Percentiles rank a stretch among this genome's conserved stretches.
phyloP scores from a whole-genome alignment of 2,797 vertebrate species.

The Margarornis squamiger region DNA sequence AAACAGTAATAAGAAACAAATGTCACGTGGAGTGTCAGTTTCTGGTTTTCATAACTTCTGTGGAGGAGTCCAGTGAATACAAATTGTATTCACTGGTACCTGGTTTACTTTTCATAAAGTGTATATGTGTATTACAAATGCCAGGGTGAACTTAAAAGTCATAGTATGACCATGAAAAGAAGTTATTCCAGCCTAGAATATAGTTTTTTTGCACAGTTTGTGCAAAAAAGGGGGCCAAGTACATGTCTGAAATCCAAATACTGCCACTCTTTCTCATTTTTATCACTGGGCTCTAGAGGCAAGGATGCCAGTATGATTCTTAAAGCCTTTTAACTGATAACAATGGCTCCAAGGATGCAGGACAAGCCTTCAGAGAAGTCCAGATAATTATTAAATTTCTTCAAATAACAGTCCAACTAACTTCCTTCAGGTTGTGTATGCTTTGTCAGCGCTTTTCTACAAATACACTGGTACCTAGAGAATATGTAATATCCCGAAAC shows the following conservation, averaged over 20 bases:
- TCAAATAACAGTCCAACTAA: background rate
- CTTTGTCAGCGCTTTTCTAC: background rate
- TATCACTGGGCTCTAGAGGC: background rate
- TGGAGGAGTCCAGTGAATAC: background rate
- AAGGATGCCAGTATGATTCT: background rate
- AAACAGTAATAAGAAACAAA: background rate
- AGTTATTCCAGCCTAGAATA: background rate
- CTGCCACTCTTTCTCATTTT: background rate
- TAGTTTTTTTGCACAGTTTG: background rate
- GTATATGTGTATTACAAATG: background rate
- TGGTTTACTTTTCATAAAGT: background rate
- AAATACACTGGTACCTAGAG: background rate
- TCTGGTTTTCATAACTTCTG: background rate
- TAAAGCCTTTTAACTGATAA: background rate
- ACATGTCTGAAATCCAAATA: background rate
- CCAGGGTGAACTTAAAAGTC: background rate
- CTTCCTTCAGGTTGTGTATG: background rate
- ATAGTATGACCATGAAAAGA: background rate
- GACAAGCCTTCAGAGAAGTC: background rate
- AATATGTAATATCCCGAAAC: background rate
- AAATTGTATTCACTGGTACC: background rate
- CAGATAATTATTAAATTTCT: background rate
- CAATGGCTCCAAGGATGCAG: background rate
- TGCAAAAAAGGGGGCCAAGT: background rate
- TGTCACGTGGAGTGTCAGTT: background rate